A percentile compares a stretch with the other conserved stretches of the same genome.
These are phyloP conservation scores for Pangasianodon gigas DNA, from an alignment of 2,113 vertebrate genomes.

Conservation along the genomic window DNA sequence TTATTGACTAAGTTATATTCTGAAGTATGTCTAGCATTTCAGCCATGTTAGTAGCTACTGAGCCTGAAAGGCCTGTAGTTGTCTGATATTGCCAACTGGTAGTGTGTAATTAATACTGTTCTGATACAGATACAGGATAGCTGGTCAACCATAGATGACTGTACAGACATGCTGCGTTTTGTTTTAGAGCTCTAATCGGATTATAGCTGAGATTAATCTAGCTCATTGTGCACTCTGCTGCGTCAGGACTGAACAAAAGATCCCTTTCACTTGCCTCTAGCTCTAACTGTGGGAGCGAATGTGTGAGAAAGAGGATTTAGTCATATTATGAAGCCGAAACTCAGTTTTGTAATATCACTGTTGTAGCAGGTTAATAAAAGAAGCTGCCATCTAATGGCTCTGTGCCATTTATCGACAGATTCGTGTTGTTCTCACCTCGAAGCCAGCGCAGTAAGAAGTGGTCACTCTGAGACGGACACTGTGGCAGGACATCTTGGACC, in stretches of 20 bases:
- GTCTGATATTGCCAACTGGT: not conserved
- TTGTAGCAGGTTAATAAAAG: not conserved
- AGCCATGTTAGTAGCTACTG: not conserved
- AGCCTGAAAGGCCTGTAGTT: not conserved
- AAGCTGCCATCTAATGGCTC: not conserved
- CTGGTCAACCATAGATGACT: slow-evolving; percentile 2
- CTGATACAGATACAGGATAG: not conserved
- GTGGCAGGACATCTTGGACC: slow-evolving; percentile 83
- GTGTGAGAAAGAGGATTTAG: not conserved
- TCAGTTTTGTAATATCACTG: not conserved
- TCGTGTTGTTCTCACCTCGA: slow-evolving; percentile 77
- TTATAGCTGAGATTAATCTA: slow-evolving; percentile 61
- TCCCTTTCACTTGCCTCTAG: not conserved
- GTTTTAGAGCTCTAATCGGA: slow-evolving; percentile 61
- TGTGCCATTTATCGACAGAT: not conserved
- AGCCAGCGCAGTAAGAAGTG: slow-evolving; percentile 93
- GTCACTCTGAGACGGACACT: slow-evolving; percentile 84
- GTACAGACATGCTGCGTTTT: slow-evolving; percentile 25
- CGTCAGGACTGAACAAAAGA: slow-evolving; percentile 35
- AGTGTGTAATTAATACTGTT: not conserved
- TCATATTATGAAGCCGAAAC: not conserved
- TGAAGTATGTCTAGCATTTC: not conserved
- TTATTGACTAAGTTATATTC: not conserved
- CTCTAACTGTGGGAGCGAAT: not conserved
- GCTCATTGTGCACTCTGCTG: slow-evolving; percentile 24